phyloP scores from a whole-genome alignment of 2,797 vertebrate species.

The Parauchenoglanis punctatus region DNA sequence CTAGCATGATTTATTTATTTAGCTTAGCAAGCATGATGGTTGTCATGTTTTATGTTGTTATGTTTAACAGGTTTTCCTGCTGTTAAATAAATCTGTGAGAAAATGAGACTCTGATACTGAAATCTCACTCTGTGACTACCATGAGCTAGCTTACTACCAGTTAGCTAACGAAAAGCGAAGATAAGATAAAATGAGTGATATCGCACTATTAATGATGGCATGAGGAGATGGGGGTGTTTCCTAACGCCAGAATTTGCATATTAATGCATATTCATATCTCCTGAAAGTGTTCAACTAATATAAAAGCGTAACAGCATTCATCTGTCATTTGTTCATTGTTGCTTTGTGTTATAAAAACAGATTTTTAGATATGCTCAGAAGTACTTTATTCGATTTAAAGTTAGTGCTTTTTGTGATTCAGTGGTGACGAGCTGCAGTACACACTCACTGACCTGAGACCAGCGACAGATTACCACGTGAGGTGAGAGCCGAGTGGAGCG shows the following conservation, averaged over 20 bases:
- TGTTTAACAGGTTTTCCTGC: background rate
- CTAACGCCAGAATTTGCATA: background rate
- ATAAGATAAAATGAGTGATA: background rate
- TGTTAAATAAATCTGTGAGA: no score
- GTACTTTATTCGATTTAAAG: background rate
- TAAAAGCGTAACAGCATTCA: background rate
- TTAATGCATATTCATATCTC: background rate
- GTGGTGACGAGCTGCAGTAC: slow-evolving; percentile 86
- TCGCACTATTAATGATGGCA: background rate
- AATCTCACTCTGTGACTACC: no score
- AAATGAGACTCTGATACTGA: no score
- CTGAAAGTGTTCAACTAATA: background rate
- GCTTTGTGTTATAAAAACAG: background rate
- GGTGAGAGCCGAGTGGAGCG: slow-evolving; percentile 68
- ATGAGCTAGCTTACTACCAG: no score
- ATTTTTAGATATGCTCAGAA: background rate
- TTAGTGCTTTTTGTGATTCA: slow-evolving; percentile 56
- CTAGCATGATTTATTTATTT: no score
- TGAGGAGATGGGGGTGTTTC: background rate
- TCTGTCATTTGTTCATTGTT: background rate
- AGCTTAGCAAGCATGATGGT: background rate
- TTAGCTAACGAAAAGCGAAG: no score
- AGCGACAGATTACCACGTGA: slow-evolving; percentile 85
- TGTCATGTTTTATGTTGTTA: background rate
- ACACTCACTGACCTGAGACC: slow-evolving; percentile 86